phyloP scores from a whole-genome alignment of 1,140 invertebrate genomes.

The Aphidius ervi region DNA sequence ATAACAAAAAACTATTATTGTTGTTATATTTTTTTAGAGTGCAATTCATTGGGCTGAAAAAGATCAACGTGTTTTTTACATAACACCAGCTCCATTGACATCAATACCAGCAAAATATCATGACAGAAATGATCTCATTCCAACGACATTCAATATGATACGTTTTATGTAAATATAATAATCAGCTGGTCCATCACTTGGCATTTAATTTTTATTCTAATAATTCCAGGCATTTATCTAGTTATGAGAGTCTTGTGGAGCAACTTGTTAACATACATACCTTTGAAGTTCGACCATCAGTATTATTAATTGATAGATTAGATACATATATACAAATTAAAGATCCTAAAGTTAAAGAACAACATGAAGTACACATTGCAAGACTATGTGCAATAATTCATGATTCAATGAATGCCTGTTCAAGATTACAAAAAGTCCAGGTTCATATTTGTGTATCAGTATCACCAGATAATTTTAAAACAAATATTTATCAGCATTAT shows the following conservation, averaged over 20 bases:
- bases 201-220: background rate
- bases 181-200: no score
- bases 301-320: conserved; percentile 43
- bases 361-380: conserved; percentile 28
- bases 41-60: conserved; percentile 45
- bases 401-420: conserved; percentile 36
- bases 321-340: conserved; percentile 33
- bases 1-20: background rate
- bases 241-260: conserved; percentile 36
- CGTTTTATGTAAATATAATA: conserved; percentile 43
- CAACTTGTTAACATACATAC: conserved; percentile 38
- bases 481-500: conserved; percentile 30
- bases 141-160: conserved; percentile 39
- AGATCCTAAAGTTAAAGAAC: conserved; percentile 20
- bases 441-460: conserved; percentile 27
- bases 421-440: conserved; percentile 28
- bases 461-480: conserved; percentile 13
- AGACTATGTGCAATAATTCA: conserved; percentile 34
- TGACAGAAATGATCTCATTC: conserved; percentile 35
- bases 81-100: conserved; percentile 36
- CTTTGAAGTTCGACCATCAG: conserved; percentile 32
- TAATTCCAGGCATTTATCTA: conserved; percentile 35
- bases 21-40: conserved; percentile 28
- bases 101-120: conserved; percentile 39
- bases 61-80: conserved; percentile 40